phyloP scores from a whole-genome alignment of 64 coral and sea anemone species.

The Actinia equina region DNA sequence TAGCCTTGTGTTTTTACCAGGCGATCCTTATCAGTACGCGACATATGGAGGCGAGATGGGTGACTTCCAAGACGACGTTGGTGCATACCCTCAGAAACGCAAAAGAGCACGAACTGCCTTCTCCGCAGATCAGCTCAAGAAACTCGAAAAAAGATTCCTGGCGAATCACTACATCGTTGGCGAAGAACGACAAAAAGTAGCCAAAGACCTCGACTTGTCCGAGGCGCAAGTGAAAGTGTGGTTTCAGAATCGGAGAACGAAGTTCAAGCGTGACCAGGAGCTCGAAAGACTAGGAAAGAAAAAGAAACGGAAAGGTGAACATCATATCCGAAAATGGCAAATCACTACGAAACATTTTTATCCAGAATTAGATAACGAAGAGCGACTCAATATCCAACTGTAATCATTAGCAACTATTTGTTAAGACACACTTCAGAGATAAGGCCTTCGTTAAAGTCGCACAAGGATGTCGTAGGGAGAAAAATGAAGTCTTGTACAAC shows the following conservation, averaged over 20 bases:
- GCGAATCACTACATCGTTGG: constrained; percentile 98
- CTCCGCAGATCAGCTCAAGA: constrained; percentile 88
- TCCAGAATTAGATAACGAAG: constrained; percentile 45
- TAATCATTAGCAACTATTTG: constrained; percentile 14
- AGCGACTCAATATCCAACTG: constrained; percentile 9
- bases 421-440: constrained; percentile 14
- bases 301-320: constrained; percentile 92
- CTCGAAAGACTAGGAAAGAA: constrained; percentile 85
- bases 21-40: constrained; percentile 40
- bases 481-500: background rate
- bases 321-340: constrained; percentile 97
- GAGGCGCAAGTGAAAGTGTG: constrained; percentile 99
- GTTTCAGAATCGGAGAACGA: constrained; percentile 98
- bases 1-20: constrained; percentile 11
- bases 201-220: constrained; percentile 87
- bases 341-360: constrained; percentile 87
- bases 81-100: constrained; percentile 55
- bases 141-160: constrained; percentile 88
- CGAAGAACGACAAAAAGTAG: constrained; percentile 96
- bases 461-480: background rate
- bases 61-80: constrained; percentile 53
- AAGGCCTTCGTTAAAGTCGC: background rate
- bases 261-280: constrained; percentile 96
- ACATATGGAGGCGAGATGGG: constrained; percentile 54
- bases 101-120: constrained; percentile 94